Evolutionary conservation across 2,113 vertebrate species (phyloP), one percentile per base, ranked within the genome.

Genomic region (Thunnus thynnus): DNA sequence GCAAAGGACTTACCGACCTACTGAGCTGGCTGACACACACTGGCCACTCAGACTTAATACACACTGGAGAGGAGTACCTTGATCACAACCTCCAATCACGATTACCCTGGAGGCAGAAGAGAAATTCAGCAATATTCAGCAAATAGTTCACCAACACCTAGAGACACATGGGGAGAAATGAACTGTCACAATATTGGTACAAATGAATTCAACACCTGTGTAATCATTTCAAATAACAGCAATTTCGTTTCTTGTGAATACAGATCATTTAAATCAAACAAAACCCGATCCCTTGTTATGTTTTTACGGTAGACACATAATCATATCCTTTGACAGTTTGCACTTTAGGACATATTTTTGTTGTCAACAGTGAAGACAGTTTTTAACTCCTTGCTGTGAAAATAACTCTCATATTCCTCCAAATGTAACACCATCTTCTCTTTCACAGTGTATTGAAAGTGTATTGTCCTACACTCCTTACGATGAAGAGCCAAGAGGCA

Each of bases 251-350:
- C 50, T 16, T 16, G 62, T 25, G 16, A 46, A 27, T 13, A 3
- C 5, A 9, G 27, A 56, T 44, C 6, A 25, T 20, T 72, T 71
- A n/a, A 73, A 48, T 61, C 61, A 86, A 89, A 84, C 73, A 84
- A 72, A 86, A 88, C 71, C 25, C 2, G 11, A 88, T 13, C 66
- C 25, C 20, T 5, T 14, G 11, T 27, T 72, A 5, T 90, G 30
- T 81, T 90, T 84, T 75, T 13, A 55, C 3, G 80, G 67, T 41
- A 67, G 22, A 76, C 5, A 55, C n/a, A 8, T 20, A 32, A 55
- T 11, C 1, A 22, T 44, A 13, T 27, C 41, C 10, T 32, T 50
- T 57, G 5, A 51, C 82, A 27, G n/a, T 11, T 46, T 27, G 71
- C 78, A 54, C 66, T 52, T 27, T 5, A 50, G 17, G 72, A 54